Conservation (phyloP, 2,113 vertebrate species). For the Scalopus aquaticus region DNA sequence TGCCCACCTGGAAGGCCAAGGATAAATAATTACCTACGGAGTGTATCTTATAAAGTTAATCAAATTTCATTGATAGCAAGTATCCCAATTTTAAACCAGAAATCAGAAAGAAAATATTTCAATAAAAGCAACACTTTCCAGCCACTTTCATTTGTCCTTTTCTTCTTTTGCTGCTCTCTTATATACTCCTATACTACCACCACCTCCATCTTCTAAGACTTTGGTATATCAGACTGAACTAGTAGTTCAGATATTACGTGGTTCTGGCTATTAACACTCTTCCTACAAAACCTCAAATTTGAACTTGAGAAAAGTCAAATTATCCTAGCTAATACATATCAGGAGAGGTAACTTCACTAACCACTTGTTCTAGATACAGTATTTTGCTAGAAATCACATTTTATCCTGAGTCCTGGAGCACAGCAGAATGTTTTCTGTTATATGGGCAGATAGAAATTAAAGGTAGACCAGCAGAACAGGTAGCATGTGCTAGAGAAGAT, state of each 20-base stretch:
- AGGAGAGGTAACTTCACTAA: background rate
- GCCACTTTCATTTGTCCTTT: background rate
- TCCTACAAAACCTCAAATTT: background rate
- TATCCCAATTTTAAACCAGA: background rate
- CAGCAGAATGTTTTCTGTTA: background rate
- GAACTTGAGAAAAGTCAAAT: background rate
- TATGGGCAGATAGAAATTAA: background rate
- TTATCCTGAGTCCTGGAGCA: background rate
- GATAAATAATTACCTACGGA: too few relatives aligned
- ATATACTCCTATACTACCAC: too few relatives aligned
- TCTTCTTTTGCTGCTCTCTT: background rate
- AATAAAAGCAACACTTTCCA: background rate
- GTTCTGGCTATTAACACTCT: background rate
- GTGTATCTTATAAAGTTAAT: background rate
- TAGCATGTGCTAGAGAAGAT: background rate
- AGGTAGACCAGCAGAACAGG: background rate
- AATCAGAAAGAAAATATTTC: background rate
- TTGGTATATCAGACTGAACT: background rate
- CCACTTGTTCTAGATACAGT: background rate
- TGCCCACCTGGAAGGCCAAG: background rate
- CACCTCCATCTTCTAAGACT: background rate
- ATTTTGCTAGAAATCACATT: constrained; percentile 26
- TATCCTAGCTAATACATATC: background rate
- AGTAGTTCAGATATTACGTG: background rate
- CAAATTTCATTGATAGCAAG: background rate